Percentiles rank a stretch among this genome's conserved stretches.
Conservation (phyloP, 1,140 invertebrate species). For the Zaprionus kolodkinae region DNA sequence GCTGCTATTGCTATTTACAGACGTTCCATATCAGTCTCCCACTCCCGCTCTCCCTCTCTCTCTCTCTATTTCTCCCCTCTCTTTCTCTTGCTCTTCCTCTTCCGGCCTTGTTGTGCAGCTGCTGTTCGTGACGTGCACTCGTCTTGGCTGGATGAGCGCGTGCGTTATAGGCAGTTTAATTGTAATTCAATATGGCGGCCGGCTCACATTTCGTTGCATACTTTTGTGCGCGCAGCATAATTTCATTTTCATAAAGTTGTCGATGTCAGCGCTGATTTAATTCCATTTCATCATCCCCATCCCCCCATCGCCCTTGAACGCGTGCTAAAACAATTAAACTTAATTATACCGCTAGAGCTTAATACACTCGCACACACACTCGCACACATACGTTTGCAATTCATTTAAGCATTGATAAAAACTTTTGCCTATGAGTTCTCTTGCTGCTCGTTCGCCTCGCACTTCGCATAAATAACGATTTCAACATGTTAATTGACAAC, state of each 20-base stretch:
- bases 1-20: conserved; percentile 12
- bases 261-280: conserved; percentile 81
- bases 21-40: no score
- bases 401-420: conserved; percentile 67
- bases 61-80: not conserved
- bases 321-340: conserved; percentile 80
- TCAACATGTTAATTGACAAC: conserved; percentile 76
- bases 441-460: conserved; percentile 45
- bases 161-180: conserved; percentile 77
- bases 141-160: conserved; percentile 23
- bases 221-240: conserved; percentile 71
- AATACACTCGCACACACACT: conserved; percentile 25
- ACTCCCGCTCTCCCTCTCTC: no score
- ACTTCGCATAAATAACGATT: conserved; percentile 48
- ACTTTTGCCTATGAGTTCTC: conserved; percentile 44
- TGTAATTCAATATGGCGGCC: conserved; percentile 75
- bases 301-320: conserved; percentile 19
- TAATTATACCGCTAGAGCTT: conserved; percentile 67
- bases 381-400: conserved; percentile 28
- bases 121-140: conserved; percentile 47
- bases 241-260: conserved; percentile 82
- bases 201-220: conserved; percentile 57
- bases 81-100: conserved; percentile 6
- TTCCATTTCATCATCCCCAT: conserved; percentile 68
- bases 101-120: conserved; percentile 21